Evolutionary conservation across 2,113 vertebrate genomes (phyloP), one percentile per base, ranked within the genome.

Genomic region (Brachyhypopomus occidentalis): DNA sequence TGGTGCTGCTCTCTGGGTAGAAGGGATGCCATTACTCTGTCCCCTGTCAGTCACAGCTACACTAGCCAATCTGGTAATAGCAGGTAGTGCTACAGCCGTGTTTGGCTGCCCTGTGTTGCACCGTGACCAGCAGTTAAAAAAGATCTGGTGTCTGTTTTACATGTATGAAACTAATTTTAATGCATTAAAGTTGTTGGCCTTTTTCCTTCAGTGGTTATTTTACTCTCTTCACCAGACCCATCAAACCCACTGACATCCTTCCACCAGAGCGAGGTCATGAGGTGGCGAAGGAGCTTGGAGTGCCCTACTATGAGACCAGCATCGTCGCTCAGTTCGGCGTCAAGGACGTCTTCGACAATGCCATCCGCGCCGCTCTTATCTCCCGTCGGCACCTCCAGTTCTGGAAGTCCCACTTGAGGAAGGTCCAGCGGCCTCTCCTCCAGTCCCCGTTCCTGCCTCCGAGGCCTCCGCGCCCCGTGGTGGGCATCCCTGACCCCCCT

Each of bases 311-410:
- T 0, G 96, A 97, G 91, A 97, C 95, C 82, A 97, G 96, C 66
- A 95, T 97, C 69, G 96, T 97, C 27, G 96, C 96, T 2, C 95
- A 96, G 90, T 97, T 97, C 0, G 96, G 96, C 25, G 93, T 97
- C 77, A 97, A 97, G 89, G 96, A 97, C 2, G 96, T 97, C 60
- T 97, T 97, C 1, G 96, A 97, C 91, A 97, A 97, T 5, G 96
- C 96, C 83, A 97, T 97, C 89, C 94, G 96, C 0, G 96, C 96
- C 0, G 95, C 96, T 8, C 95, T 97, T 82, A 95, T 96, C 84
- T 96, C 96, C 12, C 94, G 96, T 14, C 94, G 96, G 3, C 96
- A 96, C 88, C 92, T 97, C 55, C 96, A 97, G 88, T 97, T 97
- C 90, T 97, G 96, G 96, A 97, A 97, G 85, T 96, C 96, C 0